Base-by-base conservation (phyloP, 2,888 invertebrate species). In the Poecilobothrus nobilitatus region DNA sequence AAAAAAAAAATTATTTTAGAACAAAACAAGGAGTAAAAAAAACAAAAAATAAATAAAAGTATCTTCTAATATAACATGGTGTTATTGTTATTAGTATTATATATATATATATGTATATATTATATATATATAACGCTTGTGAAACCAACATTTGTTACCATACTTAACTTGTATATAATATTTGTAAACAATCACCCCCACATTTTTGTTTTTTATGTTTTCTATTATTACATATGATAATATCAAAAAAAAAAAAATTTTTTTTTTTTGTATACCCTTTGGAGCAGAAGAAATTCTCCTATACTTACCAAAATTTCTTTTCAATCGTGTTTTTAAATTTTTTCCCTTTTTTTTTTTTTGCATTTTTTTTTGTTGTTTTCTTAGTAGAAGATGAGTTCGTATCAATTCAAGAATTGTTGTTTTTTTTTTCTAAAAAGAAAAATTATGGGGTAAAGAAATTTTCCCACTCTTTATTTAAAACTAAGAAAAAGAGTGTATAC, bases 141-240 rank as follows among this genome's bases (percentile, higher is more conserved):
- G 53, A 53, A 53, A 53, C 18, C 18, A 53, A 53, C 53, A 53
- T 53, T 53, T 53, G 53, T 53, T 53, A 53, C 53, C 53, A 53
- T 53, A 53, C 53, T 53, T 53, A 53, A 53, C 53, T 53, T 53
- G 53, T 18, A 53, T 18, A 15, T 53, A 27, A 27, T 27, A 53
- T 15, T 53, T 53, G 1, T 6, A 53, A 53, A 53, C 6, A 53
- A n/a, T 53, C 15, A 3, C 53, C 4, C 37, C 9, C 8, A 2
- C 53, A 53, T 53, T 53, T 53, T 53, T 37, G 37, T 37, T 4
- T 8, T 10, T 37, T 53, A 18, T 53, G 53, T 53, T 37, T 37
- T 37, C 37, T 37, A 37, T 37, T 6, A 53, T 53, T 18, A 18
- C 15, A 53, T 15, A n/a, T 53, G 53, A 53, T 15, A 53, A 15